These are phyloP conservation scores for Macrostomum lignano DNA, from an alignment of 1,140 invertebrate species.

Conservation along the genomic window DNA sequence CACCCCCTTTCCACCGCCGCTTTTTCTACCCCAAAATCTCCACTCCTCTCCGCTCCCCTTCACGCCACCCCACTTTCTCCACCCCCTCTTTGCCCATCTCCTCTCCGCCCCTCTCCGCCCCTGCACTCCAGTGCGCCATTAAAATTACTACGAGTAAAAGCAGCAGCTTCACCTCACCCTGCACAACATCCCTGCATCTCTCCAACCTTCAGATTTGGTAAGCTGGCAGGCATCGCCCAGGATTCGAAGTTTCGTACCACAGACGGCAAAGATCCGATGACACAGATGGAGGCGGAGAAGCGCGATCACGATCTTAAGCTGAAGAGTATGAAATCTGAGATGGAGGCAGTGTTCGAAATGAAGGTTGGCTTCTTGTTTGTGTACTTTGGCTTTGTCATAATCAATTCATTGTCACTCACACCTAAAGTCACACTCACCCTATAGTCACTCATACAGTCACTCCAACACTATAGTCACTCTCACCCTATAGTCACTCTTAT, in stretches of 20 bases:
- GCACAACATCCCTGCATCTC: neutral
- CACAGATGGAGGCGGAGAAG: constrained; percentile 89
- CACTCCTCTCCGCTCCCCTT: neutral
- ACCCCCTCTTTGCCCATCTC: neutral
- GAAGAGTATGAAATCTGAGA: constrained; percentile 29
- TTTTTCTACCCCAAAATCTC: neutral
- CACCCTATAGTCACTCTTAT: no score
- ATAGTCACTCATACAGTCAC: no score
- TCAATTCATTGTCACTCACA: no score
- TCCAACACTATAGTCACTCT: no score
- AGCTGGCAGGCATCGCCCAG: neutral
- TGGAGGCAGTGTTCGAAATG: constrained; percentile 56
- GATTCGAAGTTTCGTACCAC: neutral
- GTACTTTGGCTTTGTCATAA: no score
- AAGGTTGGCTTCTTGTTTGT: constrained; percentile 41
- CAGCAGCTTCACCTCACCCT: neutral
- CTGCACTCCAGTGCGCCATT: neutral
- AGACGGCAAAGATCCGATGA: constrained; percentile 52
- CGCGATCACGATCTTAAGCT: constrained; percentile 74
- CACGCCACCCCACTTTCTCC: neutral
- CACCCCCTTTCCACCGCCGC: neutral
- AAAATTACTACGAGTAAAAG: neutral
- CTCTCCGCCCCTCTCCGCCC: neutral
- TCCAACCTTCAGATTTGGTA: neutral
- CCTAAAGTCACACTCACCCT: no score